Base-by-base conservation (phyloP, 2,888 invertebrate genomes). In the Nycteola revayana region DNA sequence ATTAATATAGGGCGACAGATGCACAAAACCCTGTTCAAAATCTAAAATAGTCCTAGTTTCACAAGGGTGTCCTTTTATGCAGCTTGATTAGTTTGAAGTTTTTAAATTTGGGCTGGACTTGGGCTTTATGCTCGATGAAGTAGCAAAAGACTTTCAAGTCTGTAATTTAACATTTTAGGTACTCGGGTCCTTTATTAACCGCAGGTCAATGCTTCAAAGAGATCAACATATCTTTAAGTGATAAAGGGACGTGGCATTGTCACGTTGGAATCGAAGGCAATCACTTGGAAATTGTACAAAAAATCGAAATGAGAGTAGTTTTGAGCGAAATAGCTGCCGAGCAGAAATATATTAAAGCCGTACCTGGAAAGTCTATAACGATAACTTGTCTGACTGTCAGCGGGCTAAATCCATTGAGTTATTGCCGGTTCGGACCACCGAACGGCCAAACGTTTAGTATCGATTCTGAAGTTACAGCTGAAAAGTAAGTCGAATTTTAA, bases 381-480 rank as follows among this genome's bases (percentile, higher is more conserved):
- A 32, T 90, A 17, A 61, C 67, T 1, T 90, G 90, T 42, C 67
- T 71, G 0, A 83, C 89, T 0, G 77, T 82, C 0, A 75, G 70
- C 9, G 71, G 69, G 0, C 49, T 69, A 11, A 55, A 63, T 1
- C 75, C 89, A 0, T 39, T 90, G 11, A 80, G 75, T 10, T 90
- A 90, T 42, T 90, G 90, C 28, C 70, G 90, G 3, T 90, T 90
- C 33, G 82, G 85, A 25, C 80, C 86, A 1, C 90, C 90, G 0
- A 73, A 64, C 28, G 85, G 75, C 0, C 64, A 46, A 10, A 80
- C 90, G 1, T 90, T 90, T 39, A 83, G 80, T 41, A 84, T 90
- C 7, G 78, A 80, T 40, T 67, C 83, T 1, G 63, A 62, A 9
- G 70, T 86, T 0, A 84, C 75, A 2, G 34, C 42, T 9, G 49